phyloP scores from a whole-genome alignment of 2,888 invertebrate genomes.

The Catocala fraxini region DNA sequence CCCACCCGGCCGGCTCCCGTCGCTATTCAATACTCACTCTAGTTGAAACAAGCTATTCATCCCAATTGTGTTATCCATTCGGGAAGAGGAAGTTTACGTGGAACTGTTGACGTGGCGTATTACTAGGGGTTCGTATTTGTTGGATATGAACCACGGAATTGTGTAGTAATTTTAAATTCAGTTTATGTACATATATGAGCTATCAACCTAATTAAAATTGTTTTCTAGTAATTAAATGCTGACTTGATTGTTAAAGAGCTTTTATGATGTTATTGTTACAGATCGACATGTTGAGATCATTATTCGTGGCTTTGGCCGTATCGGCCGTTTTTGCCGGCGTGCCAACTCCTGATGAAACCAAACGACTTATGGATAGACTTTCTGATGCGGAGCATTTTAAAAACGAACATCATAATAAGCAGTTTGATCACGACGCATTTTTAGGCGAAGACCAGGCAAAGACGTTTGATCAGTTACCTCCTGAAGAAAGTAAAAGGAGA shows the following conservation, averaged over 20 bases:
- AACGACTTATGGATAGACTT: conserved; percentile 90
- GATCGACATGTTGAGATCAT: conserved; percentile 71
- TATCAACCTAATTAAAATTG: background rate
- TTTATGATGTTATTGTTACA: conserved; percentile 40
- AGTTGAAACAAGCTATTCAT: conserved; percentile 7
- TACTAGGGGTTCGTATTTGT: background rate
- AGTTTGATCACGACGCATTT: conserved; percentile 99
- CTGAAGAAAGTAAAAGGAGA: conserved; percentile 97
- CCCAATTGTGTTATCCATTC: conserved; percentile 62
- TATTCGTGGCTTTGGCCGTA: conserved; percentile 73
- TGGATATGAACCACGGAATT: background rate
- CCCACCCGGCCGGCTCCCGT: conserved; percentile 13
- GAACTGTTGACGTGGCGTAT: conserved; percentile 75
- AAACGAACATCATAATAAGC: conserved; percentile 94
- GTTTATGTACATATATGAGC: too few species aligned
- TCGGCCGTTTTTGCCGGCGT: conserved; percentile 85
- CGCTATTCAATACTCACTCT: conserved; percentile 25
- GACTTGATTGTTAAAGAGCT: conserved; percentile 10
- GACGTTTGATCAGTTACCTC: conserved; percentile 96
- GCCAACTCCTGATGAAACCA: conserved; percentile 92
- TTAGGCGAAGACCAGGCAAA: conserved; percentile 97
- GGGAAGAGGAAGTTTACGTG: conserved; percentile 76
- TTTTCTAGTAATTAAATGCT: background rate
- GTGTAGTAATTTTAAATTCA: too few species aligned
- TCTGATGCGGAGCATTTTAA: conserved; percentile 94